These are phyloP conservation scores for Serinus canaria DNA, from an alignment of 2,113 vertebrate species.

Conservation along the genomic window DNA sequence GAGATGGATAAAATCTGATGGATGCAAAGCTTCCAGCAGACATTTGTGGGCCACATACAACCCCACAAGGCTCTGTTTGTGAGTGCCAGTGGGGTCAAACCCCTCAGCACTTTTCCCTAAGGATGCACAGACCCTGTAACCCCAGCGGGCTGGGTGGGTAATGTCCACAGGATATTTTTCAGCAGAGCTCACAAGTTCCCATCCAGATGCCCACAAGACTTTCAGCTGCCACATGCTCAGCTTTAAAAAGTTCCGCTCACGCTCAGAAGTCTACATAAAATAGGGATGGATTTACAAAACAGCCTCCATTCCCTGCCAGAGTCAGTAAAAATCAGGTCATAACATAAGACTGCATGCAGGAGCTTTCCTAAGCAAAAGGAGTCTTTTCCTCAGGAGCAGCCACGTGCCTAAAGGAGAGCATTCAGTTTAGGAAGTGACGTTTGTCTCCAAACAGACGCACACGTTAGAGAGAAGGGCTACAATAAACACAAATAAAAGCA, in stretches of 20 bases:
- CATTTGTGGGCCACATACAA: not conserved
- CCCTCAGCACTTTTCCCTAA: not conserved
- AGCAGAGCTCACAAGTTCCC: not conserved
- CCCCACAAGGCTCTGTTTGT: not conserved
- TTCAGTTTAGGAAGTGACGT: not conserved
- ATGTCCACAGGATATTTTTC: not conserved
- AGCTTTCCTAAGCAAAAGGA: not conserved
- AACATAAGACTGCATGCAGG: not conserved
- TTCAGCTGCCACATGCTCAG: not conserved
- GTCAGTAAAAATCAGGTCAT: not conserved
- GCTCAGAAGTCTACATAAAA: not conserved
- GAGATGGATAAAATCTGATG: not conserved
- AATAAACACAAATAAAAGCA: not conserved
- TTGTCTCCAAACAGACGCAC: not conserved
- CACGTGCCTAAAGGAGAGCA: rapidly evolving
- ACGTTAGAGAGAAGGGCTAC: not conserved
- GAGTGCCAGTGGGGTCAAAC: not conserved
- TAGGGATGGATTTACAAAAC: not conserved
- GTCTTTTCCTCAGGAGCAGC: not conserved
- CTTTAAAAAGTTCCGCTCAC: not conserved
- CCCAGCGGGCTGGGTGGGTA: no score
- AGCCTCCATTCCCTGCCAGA: not conserved
- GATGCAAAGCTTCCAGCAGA: not conserved
- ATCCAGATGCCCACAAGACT: not conserved
- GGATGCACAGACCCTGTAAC: not conserved